Percentiles rank a stretch among this genome's conserved stretches.
These are phyloP conservation scores for Hoplostethus atlanticus DNA, from an alignment of 2,797 vertebrate species.

Conservation along the genomic window DNA sequence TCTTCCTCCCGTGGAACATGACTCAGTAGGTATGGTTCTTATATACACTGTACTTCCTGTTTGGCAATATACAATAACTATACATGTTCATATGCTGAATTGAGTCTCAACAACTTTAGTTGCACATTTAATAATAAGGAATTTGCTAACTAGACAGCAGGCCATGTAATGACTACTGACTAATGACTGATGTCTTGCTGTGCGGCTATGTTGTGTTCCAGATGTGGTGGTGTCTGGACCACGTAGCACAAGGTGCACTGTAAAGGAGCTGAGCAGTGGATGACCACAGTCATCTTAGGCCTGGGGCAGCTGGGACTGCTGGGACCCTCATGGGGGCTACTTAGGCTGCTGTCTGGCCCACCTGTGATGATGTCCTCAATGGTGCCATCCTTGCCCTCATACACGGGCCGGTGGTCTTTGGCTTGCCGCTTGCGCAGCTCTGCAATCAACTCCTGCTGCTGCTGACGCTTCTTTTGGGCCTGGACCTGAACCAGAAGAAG, in stretches of 20 bases:
- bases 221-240: slow-evolving; percentile 73
- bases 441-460: slow-evolving; percentile 95
- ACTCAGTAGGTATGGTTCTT: neutral
- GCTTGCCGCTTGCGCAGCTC: slow-evolving; percentile 94
- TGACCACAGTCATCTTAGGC: slow-evolving; percentile 82
- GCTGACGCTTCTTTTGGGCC: slow-evolving; percentile 89
- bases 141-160: slow-evolving; percentile 21
- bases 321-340: slow-evolving; percentile 41
- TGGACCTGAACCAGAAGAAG: slow-evolving; percentile 75
- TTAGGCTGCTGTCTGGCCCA: slow-evolving; percentile 75
- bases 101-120: slow-evolving; percentile 33
- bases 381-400: slow-evolving; percentile 97
- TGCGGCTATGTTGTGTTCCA: slow-evolving; percentile 62
- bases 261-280: slow-evolving; percentile 78
- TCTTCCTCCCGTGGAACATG: neutral
- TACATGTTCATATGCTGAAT: neutral
- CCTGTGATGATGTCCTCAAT: slow-evolving; percentile 99
- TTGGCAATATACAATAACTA: neutral
- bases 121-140: slow-evolving; percentile 4
- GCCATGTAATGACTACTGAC: slow-evolving; percentile 29
- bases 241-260: slow-evolving; percentile 85
- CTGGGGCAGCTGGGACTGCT: slow-evolving; percentile 44
- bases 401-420: slow-evolving; percentile 96
- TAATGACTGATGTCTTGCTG: slow-evolving; percentile 3
- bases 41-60: neutral